Evolutionary conservation across 1,140 invertebrate genomes (phyloP), one percentile per base, ranked within the genome.

Genomic region (Euura saliciscinereae): DNA sequence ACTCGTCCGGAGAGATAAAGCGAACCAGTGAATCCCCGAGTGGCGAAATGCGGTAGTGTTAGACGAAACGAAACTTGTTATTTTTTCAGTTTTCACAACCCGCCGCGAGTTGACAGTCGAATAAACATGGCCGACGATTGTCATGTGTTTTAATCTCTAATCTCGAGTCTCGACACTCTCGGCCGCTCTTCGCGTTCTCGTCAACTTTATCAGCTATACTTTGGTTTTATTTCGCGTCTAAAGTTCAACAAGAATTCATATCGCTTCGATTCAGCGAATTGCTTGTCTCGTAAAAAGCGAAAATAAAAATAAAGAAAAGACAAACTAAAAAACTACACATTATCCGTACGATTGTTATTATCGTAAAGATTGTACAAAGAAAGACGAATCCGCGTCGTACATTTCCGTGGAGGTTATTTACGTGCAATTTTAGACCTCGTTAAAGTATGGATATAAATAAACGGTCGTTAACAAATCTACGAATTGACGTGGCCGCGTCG

Each of bases 381-480:
- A 28, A 28, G 28, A 28, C 28, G 28, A 28, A 28, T 28, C 28
- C 28, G 28, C 28, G 28, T 28, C 28, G 28, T 28, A 28, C 28
- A 28, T 28, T 28, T 28, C 28, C 51, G 51, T 59, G 13, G 13
- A 59, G 51, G 51, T 59, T 59, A 59, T 59, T 59, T 59, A 59
- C 51, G 51, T 59, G 13, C 51, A n/a, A 59, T 59, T 59, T 59
- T 6, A 8, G 13, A 59, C 51, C 13, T n/a, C 8, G 10, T n/a
- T 11, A 59, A 59, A 59, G 51, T n/a, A 59, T 59, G 51, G 51
- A n/a, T 59, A 59, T 59, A 59, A 59, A 59, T 59, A 59, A 59
- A 28, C 28, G 28, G 28, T 28, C 28, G 8, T 59, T 59, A n/a
- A n/a, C 10, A 59, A 59, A 59, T 6, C 51, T 59, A n/a, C 51